These are phyloP conservation scores for Danaus chrysippus DNA, from an alignment of 2,888 invertebrate genomes.

Conservation along the genomic window DNA sequence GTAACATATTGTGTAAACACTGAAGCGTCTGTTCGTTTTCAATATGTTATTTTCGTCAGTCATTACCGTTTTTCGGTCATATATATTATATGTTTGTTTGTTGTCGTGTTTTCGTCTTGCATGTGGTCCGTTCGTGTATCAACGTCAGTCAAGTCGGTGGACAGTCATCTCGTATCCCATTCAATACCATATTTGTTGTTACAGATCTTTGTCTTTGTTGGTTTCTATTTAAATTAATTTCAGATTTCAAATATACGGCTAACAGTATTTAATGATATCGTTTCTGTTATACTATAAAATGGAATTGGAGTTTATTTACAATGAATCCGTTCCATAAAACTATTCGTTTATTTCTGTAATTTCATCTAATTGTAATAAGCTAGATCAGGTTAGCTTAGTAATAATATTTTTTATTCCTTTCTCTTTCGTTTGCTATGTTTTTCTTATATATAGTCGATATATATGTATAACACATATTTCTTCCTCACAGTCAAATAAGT, in stretches of 20 bases:
- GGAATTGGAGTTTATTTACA: too few relatives aligned
- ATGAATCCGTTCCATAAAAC: too few relatives aligned
- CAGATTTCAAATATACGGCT: neutral
- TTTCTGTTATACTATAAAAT: too few relatives aligned
- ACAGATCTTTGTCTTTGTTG: slow-evolving; percentile 11
- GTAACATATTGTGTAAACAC: slow-evolving; percentile 13
- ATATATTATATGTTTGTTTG: slow-evolving; percentile 6
- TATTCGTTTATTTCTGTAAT: too few relatives aligned
- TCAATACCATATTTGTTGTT: slow-evolving; percentile 28
- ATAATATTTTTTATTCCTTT: too few relatives aligned
- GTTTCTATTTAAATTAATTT: slow-evolving; percentile 8
- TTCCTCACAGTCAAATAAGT: too few relatives aligned
- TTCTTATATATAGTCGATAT: too few relatives aligned
- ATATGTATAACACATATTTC: too few relatives aligned
- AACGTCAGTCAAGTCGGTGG: slow-evolving; percentile 33
- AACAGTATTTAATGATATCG: too few relatives aligned
- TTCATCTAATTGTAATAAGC: too few relatives aligned
- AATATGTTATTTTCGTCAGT: neutral
- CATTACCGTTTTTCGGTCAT: neutral
- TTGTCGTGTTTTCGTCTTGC: slow-evolving; percentile 23
- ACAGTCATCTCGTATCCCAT: slow-evolving; percentile 29
- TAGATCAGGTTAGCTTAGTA: too few relatives aligned
- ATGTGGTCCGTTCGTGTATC: slow-evolving; percentile 27
- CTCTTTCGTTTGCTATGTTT: too few relatives aligned
- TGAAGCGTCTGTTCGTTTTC: slow-evolving; percentile 4